phyloP scores from a whole-genome alignment of 2,888 invertebrate species.

The Schizaphis graminum region DNA sequence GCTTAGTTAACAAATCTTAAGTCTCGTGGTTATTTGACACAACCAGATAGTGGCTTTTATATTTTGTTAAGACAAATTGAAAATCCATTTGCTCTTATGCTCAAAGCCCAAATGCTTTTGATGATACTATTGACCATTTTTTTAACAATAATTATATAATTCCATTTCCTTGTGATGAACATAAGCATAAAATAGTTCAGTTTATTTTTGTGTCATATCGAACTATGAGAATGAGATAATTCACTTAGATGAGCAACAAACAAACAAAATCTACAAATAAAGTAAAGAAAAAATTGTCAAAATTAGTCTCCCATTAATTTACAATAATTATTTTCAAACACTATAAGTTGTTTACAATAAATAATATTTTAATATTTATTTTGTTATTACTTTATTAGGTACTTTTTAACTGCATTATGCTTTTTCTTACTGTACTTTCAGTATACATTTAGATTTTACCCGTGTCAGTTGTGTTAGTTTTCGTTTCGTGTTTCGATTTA shows the following conservation, averaged over 20 bases:
- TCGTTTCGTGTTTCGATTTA: slow-evolving; percentile 17
- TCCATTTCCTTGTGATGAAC: slow-evolving; percentile 1
- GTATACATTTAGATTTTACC: slow-evolving; percentile 22
- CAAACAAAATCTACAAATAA: background rate
- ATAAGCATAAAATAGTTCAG: background rate
- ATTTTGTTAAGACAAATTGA: too few relatives aligned
- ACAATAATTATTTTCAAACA: too few relatives aligned
- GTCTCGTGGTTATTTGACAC: too few relatives aligned
- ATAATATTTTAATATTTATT: too few relatives aligned
- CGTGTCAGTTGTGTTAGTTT: slow-evolving; percentile 22
- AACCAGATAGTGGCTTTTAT: too few relatives aligned
- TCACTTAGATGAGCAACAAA: background rate
- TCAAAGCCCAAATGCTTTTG: slow-evolving; percentile 7
- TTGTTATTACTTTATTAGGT: background rate
- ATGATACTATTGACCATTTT: background rate
- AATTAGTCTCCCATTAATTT: background rate
- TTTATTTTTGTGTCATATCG: background rate
- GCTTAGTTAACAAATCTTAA: too few relatives aligned
- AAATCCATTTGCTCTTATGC: background rate
- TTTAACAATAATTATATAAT: background rate
- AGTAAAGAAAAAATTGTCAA: background rate
- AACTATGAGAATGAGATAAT: background rate
- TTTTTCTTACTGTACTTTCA: slow-evolving; percentile 21
- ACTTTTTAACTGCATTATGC: slow-evolving; percentile 10
- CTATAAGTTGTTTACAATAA: too few relatives aligned